Evolutionary conservation across 1,140 invertebrate genomes (phyloP).

Genomic region (Lordiphosa collinella): DNA sequence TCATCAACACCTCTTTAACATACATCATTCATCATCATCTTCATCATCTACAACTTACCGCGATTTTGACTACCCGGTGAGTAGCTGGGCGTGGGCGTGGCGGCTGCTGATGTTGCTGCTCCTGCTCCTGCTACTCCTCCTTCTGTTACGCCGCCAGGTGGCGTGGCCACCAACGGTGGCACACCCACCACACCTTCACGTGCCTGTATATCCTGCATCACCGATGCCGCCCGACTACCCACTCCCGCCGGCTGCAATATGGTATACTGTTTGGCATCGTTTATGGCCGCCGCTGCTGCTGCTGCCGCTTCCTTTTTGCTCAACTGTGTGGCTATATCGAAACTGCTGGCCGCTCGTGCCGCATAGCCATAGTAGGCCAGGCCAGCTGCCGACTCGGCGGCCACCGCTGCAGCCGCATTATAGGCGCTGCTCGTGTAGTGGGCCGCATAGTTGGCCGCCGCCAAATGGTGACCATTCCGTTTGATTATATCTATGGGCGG

Average conservation of each 20-base stretch:
- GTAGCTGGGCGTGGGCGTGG: constrained; percentile 81
- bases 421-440: constrained; percentile 43
- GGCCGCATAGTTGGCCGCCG: constrained; percentile 48
- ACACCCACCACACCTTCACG: constrained; percentile 84
- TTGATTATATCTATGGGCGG: constrained; percentile 80
- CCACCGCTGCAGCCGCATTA: constrained; percentile 42
- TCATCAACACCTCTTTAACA: constrained; percentile 49
- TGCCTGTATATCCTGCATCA: constrained; percentile 86
- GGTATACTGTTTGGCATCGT: constrained; percentile 87
- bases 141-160: constrained; percentile 48
- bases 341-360: constrained; percentile 33
- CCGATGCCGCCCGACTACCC: constrained; percentile 87
- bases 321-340: constrained; percentile 49
- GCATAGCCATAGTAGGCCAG: constrained; percentile 63
- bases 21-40: constrained; percentile 10
- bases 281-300: constrained; percentile 10
- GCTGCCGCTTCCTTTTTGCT: constrained; percentile 15
- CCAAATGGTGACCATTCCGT: constrained; percentile 78
- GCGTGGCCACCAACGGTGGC: constrained; percentile 82
- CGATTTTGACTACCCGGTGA: constrained; percentile 87
- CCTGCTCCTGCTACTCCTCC: constrained; percentile 27
- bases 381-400: constrained; percentile 35
- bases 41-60: constrained; percentile 82
- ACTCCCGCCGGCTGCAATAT: constrained; percentile 89
- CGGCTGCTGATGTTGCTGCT: constrained; percentile 33